Evolutionary conservation across 2,113 vertebrate species (phyloP).

Genomic region (Camelus dromedarius): DNA sequence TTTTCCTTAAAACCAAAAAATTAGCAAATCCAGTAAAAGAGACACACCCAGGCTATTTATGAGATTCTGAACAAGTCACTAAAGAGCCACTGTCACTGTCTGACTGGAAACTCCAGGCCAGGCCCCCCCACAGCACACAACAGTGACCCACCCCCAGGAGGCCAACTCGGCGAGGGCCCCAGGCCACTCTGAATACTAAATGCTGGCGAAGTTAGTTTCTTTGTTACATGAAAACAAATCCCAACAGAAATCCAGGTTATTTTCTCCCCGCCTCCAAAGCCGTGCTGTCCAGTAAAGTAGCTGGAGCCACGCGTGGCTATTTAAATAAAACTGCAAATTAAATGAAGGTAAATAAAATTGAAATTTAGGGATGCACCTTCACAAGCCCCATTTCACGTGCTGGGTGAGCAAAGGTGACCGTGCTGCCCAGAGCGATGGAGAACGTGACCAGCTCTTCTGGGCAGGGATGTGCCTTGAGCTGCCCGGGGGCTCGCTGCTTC

Average conservation of each 20-base stretch:
- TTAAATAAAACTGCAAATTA: background rate
- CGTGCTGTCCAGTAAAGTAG: background rate
- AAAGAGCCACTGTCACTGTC: background rate
- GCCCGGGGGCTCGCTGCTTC: accelerated
- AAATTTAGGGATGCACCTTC: background rate
- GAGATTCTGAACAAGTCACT: background rate
- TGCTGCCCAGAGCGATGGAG: accelerated
- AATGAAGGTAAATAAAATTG: background rate
- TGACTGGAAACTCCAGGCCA: background rate
- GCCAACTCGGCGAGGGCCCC: background rate
- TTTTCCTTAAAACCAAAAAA: background rate
- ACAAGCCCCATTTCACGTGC: background rate
- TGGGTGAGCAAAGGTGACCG: accelerated
- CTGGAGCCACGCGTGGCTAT: background rate
- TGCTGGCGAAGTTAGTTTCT: background rate
- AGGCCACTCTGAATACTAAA: background rate
- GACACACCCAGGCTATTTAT: background rate
- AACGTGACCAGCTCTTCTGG: accelerated
- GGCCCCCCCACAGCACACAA: too few relatives aligned
- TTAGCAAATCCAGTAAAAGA: background rate
- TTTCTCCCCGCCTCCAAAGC: background rate
- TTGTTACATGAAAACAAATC: background rate
- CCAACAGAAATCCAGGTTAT: background rate
- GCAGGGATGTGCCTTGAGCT: accelerated
- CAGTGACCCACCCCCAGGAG: background rate